Conservation (phyloP, 37 sponge, comb jelly and placozoan genomes). For the Ephydatia muelleri region DNA sequence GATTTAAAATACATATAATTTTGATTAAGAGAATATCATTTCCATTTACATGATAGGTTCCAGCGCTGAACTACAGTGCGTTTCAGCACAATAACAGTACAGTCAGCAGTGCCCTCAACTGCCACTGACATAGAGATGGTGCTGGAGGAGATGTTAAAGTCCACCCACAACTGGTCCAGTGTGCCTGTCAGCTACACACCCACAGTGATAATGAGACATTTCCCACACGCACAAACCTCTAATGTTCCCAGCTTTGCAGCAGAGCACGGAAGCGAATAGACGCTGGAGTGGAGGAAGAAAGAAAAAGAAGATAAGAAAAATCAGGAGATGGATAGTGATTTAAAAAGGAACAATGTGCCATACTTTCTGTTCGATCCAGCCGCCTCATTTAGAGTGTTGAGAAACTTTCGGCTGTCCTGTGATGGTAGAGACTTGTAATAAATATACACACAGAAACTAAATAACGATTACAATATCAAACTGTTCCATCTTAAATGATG, state of each 20-base stretch:
- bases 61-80: constrained; percentile 9
- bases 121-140: constrained; percentile 37
- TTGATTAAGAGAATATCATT: background rate
- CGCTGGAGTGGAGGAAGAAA: constrained; percentile 5
- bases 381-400: constrained; percentile 29
- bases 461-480: background rate
- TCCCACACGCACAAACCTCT: constrained; percentile 36
- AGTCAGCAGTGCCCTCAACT: constrained; percentile 15
- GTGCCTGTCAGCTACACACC: background rate
- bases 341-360: too few species aligned
- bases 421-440: background rate
- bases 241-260: constrained; percentile 27
- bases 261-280: constrained; percentile 31
- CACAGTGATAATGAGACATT: too few species aligned
- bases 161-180: constrained; percentile 46
- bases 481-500: background rate
- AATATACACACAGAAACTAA: too few species aligned
- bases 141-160: constrained; percentile 37
- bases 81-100: constrained; percentile 26
- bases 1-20: background rate
- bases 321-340: background rate
- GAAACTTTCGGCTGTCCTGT: constrained; percentile 49
- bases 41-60: constrained; percentile 13
- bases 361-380: constrained; percentile 12
- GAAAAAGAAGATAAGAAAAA: background rate